Evolutionary conservation across 2,113 vertebrate species (phyloP).

Genomic region (Actenoides lindsayi): DNA sequence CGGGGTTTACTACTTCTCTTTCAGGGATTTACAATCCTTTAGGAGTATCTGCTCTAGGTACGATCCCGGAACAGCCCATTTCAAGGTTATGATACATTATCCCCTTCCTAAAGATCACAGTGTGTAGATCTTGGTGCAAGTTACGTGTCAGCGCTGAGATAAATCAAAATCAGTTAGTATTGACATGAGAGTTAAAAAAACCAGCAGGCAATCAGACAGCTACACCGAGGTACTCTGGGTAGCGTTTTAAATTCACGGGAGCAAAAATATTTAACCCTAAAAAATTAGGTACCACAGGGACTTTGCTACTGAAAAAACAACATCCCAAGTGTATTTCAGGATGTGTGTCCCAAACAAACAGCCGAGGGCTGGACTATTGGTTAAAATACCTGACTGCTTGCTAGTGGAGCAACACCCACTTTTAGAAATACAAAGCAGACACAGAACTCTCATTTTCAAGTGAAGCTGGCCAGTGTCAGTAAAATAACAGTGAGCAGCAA

Average conservation of each 20-base stretch:
- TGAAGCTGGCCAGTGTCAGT: not conserved
- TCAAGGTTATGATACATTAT: not conserved
- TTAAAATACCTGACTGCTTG: not conserved
- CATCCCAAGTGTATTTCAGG: not conserved
- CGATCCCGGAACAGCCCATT: not conserved
- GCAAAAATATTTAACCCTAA: not conserved
- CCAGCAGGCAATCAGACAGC: not conserved
- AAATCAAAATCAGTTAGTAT: not conserved
- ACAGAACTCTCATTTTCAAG: not conserved
- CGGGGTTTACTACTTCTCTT: not conserved
- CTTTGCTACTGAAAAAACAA: not conserved
- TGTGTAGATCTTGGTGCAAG: not conserved
- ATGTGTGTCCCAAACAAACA: not conserved
- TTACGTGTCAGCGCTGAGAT: not conserved
- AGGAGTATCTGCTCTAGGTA: not conserved
- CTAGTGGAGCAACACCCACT: not conserved
- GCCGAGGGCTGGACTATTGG: not conserved
- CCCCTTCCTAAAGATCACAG: not conserved
- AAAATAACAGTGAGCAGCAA: slow-evolving; percentile 14
- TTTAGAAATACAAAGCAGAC: slow-evolving; percentile 12
- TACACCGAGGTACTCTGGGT: not conserved
- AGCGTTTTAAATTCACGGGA: not conserved
- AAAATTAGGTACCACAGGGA: not conserved
- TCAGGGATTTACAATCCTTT: not conserved
- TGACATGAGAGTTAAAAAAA: not conserved